These are phyloP conservation scores for Ictalurus punctatus DNA, from an alignment of 2,113 vertebrate genomes.

Conservation along the genomic window DNA sequence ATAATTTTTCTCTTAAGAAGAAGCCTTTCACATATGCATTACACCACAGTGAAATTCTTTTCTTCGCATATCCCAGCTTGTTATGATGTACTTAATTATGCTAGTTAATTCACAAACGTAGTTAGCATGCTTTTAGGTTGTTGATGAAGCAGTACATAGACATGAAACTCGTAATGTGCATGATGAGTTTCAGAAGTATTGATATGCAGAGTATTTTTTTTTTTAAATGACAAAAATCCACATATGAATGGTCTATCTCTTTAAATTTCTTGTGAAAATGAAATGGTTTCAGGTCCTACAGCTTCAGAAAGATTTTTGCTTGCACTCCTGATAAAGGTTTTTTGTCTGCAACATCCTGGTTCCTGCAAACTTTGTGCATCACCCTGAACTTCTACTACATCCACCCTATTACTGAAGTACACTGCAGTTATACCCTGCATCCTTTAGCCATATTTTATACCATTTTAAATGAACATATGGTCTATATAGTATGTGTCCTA, in stretches of 20 bases:
- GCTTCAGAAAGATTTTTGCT: background rate
- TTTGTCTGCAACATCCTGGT: background rate
- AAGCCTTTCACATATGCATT: too few relatives aligned
- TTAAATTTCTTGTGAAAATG: background rate
- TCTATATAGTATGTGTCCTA: background rate
- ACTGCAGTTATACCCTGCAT: background rate
- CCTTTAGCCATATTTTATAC: background rate
- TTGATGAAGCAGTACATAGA: background rate
- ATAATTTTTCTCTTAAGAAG: background rate
- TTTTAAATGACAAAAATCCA: background rate
- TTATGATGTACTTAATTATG: background rate
- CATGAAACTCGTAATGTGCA: too few relatives aligned
- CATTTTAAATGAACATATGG: background rate
- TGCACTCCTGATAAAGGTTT: background rate
- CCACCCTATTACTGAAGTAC: background rate
- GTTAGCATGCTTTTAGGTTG: background rate
- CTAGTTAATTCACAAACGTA: background rate
- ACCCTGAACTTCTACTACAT: background rate
- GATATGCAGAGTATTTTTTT: background rate
- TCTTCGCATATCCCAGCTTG: too few relatives aligned
- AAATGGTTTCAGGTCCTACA: background rate
- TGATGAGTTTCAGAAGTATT: background rate
- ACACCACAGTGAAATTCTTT: too few relatives aligned
- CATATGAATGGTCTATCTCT: background rate
- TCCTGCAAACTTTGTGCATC: background rate